phyloP scores from a whole-genome alignment of 1,140 invertebrate species.

The Ceratitis capitata region DNA sequence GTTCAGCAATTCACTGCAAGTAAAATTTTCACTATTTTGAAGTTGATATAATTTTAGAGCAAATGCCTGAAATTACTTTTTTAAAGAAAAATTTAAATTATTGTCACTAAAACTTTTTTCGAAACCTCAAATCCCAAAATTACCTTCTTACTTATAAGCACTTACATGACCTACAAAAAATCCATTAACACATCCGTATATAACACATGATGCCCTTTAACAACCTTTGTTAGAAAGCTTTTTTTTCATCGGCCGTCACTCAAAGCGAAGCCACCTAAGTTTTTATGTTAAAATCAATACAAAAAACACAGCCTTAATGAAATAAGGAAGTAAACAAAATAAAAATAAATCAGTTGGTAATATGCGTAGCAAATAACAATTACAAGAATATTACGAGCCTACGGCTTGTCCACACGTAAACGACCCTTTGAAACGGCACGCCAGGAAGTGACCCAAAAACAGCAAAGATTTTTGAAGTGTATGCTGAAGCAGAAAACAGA shows the following conservation, averaged over 20 bases:
- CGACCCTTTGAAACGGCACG: neutral
- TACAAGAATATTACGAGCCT: neutral
- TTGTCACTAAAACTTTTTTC: neutral
- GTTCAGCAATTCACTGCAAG: neutral
- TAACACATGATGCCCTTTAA: too few relatives aligned
- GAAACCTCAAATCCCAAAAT: neutral
- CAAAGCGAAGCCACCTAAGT: neutral
- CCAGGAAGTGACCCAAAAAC: neutral
- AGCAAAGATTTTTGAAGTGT: neutral
- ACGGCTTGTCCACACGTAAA: neutral
- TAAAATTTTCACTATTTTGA: neutral
- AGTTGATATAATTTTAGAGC: constrained; percentile 4
- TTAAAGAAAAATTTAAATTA: neutral
- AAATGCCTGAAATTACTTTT: neutral
- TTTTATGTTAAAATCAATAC: neutral
- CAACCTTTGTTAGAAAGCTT: too few relatives aligned
- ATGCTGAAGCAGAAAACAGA: neutral
- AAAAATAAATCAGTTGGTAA: neutral
- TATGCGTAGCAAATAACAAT: neutral
- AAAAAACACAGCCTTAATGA: neutral
- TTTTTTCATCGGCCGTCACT: neutral
- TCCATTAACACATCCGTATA: too few relatives aligned
- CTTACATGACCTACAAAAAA: too few relatives aligned
- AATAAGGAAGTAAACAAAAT: neutral
- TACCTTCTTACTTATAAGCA: neutral